Conservation (phyloP, 1,140 invertebrate genomes). For the Pseudomyrmex flavicornis region DNA sequence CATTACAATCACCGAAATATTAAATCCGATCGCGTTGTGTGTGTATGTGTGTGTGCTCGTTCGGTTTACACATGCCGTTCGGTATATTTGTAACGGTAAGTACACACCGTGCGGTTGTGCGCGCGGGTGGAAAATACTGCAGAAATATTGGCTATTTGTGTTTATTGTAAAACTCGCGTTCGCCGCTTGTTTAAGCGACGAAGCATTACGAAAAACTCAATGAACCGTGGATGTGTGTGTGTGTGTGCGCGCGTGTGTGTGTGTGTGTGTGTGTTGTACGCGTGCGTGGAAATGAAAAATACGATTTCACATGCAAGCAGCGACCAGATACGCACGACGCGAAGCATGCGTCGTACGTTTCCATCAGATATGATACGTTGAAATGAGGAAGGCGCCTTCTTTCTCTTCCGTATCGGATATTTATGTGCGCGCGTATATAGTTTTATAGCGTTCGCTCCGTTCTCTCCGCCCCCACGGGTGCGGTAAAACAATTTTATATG, state of each 20-base stretch:
- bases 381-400: not conserved
- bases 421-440: not conserved
- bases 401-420: not conserved
- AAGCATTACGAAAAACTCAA: not conserved
- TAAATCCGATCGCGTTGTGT: too few relatives aligned
- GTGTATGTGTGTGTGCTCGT: too few relatives aligned
- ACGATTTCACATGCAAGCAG: constrained; percentile 32
- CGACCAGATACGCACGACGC: not conserved
- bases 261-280: not conserved
- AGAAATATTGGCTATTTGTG: constrained; percentile 16
- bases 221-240: not conserved
- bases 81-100: constrained; percentile 6
- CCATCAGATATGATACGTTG: constrained; percentile 38
- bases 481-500: constrained; percentile 69
- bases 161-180: constrained; percentile 31
- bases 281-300: constrained; percentile 13
- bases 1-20: not conserved
- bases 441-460: not conserved
- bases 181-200: not conserved
- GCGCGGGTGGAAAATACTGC: constrained; percentile 8
- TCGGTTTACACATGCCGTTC: not conserved
- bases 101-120: not conserved
- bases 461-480: constrained; percentile 15
- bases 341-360: constrained; percentile 23
- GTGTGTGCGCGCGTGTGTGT: not conserved